Evolutionary conservation across 1,140 invertebrate species (phyloP), one percentile per base, ranked within the genome.

Genomic region (Leptopilina boulardi): DNA sequence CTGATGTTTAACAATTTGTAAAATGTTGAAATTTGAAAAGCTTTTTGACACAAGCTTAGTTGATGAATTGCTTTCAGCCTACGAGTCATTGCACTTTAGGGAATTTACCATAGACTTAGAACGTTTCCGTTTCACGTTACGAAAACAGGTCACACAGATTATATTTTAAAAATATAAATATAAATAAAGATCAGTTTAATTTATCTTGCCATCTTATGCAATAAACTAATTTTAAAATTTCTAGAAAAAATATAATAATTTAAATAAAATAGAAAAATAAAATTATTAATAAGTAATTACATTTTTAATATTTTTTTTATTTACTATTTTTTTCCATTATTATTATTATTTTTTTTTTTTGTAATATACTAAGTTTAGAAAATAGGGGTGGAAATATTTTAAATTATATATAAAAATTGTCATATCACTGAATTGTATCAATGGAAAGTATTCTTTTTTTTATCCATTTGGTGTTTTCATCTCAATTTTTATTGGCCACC

Each of bases 51-150:
- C 11, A 56, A 9, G 54, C 54, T 56, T 19, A 56, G 19, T 21
- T 26, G 15, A 26, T 66, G 26, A 66, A 66, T 66, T 66, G 56
- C 21, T 30, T 66, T 15, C 3, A 11, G 47, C 47, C 18, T 51
- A 18, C n/a, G 56, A 66, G 56, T n/a, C 23, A 66, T 66, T 66
- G 56, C 56, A 66, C 56, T 66, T 66, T 66, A n/a, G 23, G 11
- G 26, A 66, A 66, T 66, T 66, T 66, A 15, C 6, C 56, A 13
- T 59, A 15, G 13, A 6, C 1, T 19, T 54, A 54, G 18, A 3
- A n/a, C 0, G 4, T 8, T 51, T 66, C 21, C 3, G 23, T 66
- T 23, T 13, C 21, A 6, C 15, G 13, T 30, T 66, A 30, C 13
- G 19, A 66, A 66, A 66, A 66, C 4, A 11, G 56, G 11, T 30